Evolutionary conservation across 2,888 invertebrate species (phyloP).

Genomic region (Epistrophe grossulariae): DNA sequence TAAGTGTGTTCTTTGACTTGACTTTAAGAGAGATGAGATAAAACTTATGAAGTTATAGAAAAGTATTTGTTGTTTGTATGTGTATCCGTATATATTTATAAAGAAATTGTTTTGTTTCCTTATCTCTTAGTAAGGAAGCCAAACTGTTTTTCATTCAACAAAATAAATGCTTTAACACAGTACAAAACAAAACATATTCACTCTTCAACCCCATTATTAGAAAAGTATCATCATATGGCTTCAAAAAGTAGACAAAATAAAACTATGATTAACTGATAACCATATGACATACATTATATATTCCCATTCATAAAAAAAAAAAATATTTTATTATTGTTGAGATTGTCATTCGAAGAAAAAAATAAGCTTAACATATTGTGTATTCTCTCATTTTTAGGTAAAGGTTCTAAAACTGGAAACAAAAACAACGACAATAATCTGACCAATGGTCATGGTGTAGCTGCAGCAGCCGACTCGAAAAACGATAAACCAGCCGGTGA

Average conservation of each 20-base stretch:
- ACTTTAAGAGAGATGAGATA: background rate
- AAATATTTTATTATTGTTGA: conserved; percentile 8
- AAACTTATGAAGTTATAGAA: background rate
- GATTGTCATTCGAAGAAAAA: conserved; percentile 17
- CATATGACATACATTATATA: conserved; percentile 53
- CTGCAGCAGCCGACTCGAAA: conserved; percentile 51
- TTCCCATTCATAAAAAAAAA: conserved; percentile 21
- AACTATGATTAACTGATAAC: conserved; percentile 54
- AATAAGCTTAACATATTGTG: background rate
- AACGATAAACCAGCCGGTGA: conserved; percentile 61
- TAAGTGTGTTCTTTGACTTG: too few relatives aligned
- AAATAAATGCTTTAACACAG: background rate
- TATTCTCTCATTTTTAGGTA: conserved; percentile 60
- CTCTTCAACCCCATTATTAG: background rate
- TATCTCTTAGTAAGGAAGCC: conserved; percentile 10
- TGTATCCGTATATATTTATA: background rate
- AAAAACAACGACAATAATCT: conserved; percentile 63
- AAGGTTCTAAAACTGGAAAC: conserved; percentile 75
- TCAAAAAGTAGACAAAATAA: conserved; percentile 15
- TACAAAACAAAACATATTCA: background rate
- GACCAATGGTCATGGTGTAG: conserved; percentile 79
- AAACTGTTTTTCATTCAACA: conserved; percentile 3
- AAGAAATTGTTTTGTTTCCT: background rate
- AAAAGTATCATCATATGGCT: conserved; percentile 42
- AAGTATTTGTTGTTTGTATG: background rate